Evolutionary conservation across 2,888 invertebrate genomes (phyloP).

Genomic region (Netelia virgata): DNA sequence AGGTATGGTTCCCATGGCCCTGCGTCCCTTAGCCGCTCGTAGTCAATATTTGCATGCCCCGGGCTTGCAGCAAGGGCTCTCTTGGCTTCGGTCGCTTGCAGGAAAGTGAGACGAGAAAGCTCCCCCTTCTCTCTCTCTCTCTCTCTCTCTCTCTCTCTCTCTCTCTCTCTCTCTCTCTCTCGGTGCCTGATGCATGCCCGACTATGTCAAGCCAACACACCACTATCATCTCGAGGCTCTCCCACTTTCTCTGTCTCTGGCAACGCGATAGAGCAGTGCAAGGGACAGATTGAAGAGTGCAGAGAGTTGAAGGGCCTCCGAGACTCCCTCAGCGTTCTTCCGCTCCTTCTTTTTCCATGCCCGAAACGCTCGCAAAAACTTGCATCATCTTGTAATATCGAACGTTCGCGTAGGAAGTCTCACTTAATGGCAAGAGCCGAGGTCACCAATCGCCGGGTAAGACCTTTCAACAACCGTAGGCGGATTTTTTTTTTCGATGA

Average conservation of each 20-base stretch:
- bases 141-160: conserved; percentile 61
- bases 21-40: conserved; percentile 53
- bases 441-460: conserved; percentile 34
- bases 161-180: conserved; percentile 36
- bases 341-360: conserved; percentile 51
- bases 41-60: conserved; percentile 84
- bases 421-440: conserved; percentile 53
- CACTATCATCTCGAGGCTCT: background rate
- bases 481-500: conserved; percentile 79
- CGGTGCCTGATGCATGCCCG: conserved; percentile 42
- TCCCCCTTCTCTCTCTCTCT: conserved; percentile 54
- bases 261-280: conserved; percentile 65
- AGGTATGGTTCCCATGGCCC: background rate
- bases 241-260: conserved; percentile 6
- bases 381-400: conserved; percentile 53
- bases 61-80: conserved; percentile 80
- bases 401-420: conserved; percentile 54
- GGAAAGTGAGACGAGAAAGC: conserved; percentile 77
- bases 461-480: conserved; percentile 28
- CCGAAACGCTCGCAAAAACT: conserved; percentile 37
- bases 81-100: conserved; percentile 67
- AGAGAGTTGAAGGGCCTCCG: conserved; percentile 40
- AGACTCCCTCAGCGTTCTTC: conserved; percentile 48
- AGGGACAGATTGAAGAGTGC: conserved; percentile 51
- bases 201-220: background rate